Evolutionary conservation across 2,113 vertebrate genomes (phyloP).

Genomic region (Notarius quadriscutis): DNA sequence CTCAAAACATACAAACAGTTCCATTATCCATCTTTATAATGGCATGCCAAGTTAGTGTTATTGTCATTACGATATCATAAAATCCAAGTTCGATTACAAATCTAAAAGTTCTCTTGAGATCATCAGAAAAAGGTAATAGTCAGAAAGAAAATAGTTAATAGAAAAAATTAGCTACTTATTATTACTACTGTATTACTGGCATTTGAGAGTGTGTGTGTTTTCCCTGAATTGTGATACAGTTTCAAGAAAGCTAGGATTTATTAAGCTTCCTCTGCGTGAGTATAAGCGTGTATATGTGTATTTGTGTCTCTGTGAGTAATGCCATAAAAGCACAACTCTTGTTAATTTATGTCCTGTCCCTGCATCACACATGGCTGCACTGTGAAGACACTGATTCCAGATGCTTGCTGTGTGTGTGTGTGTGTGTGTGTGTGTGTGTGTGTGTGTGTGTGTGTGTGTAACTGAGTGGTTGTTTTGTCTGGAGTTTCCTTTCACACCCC

Average conservation of each 20-base stretch:
- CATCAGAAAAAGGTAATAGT: not conserved
- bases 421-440: conserved; percentile 17
- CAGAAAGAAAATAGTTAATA: not conserved
- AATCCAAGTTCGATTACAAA: not conserved
- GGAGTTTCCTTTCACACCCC: conserved; percentile 57
- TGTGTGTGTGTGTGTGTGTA: conserved; percentile 8
- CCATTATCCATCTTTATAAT: not conserved
- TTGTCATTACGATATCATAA: not conserved
- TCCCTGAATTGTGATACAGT: not conserved
- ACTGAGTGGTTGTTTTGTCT: conserved; percentile 51
- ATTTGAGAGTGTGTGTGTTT: not conserved
- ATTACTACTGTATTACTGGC: not conserved
- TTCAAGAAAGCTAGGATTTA: not conserved
- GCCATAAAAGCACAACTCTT: conserved; percentile 32
- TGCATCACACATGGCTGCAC: conserved; percentile 40
- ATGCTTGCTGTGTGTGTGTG: conserved; percentile 49
- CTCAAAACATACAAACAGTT: not conserved
- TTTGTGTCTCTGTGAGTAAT: conserved; percentile 40
- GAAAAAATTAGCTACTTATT: not conserved
- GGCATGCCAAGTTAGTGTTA: too few species aligned
- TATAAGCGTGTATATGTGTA: conserved; percentile 19
- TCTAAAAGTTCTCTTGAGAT: not conserved
- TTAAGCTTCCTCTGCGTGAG: conserved; percentile 8
- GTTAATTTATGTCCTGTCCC: conserved; percentile 45
- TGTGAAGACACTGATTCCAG: conserved; percentile 50